Percentiles rank a stretch among this genome's conserved stretches.
These are phyloP conservation scores for Cephus runcator DNA, from an alignment of 2,888 invertebrate genomes.

Conservation along the genomic window DNA sequence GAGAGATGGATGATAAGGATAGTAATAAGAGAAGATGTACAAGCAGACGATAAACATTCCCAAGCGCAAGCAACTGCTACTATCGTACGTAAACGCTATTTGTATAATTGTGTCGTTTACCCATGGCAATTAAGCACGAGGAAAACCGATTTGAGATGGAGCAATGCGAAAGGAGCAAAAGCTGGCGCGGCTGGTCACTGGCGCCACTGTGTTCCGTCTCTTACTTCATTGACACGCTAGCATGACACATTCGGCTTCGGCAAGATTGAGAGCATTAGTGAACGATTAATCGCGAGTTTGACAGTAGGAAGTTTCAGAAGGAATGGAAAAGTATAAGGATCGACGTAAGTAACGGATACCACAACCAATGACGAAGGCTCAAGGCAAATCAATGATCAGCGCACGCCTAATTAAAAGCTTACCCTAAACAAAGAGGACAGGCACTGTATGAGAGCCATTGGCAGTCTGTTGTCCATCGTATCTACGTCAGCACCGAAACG, in stretches of 20 bases:
- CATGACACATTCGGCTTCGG: neutral
- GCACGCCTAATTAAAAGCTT: conserved; percentile 33
- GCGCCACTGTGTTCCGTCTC: neutral
- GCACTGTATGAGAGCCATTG: conserved; percentile 56
- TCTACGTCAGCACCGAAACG: conserved; percentile 72
- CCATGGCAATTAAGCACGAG: neutral
- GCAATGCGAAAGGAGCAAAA: neutral
- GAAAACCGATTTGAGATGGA: neutral
- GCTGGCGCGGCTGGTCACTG: neutral
- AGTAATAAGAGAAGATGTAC: conserved; percentile 20
- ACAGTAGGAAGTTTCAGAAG: neutral
- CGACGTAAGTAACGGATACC: neutral
- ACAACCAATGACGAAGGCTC: neutral
- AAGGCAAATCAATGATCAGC: conserved; percentile 13
- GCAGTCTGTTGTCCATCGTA: conserved; percentile 68
- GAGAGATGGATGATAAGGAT: conserved; percentile 22
- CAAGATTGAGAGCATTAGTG: neutral
- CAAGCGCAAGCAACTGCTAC: conserved; percentile 50
- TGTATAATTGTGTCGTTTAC: conserved; percentile 61
- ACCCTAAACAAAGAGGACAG: conserved; percentile 56
- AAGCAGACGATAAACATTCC: conserved; percentile 37
- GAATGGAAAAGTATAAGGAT: neutral
- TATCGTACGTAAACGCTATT: conserved; percentile 35
- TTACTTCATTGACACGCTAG: neutral
- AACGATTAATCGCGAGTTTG: neutral